These are phyloP conservation scores for Macquaria australasica DNA, from an alignment of 2,113 vertebrate genomes.

Conservation along the genomic window DNA sequence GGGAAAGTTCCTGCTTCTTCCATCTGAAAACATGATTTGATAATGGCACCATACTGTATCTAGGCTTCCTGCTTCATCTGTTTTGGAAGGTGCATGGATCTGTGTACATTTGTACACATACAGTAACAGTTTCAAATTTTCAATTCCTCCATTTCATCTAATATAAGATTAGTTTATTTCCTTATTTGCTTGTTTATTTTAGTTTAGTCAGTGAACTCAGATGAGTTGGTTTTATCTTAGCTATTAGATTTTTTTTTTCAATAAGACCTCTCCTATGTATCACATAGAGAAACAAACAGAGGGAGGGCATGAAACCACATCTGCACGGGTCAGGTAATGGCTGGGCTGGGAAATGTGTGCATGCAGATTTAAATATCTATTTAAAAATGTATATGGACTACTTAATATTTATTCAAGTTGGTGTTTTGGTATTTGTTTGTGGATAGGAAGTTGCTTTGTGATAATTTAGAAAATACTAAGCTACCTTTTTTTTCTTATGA, in stretches of 20 bases:
- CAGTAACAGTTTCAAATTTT: not conserved
- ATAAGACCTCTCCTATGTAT: not conserved
- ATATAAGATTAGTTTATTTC: not conserved
- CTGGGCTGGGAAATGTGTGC: not conserved
- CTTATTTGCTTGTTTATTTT: not conserved
- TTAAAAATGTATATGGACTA: not conserved
- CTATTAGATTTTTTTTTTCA: too few relatives aligned
- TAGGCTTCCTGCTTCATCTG: not conserved
- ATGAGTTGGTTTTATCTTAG: not conserved
- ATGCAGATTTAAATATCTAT: not conserved
- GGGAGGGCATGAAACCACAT: not conserved
- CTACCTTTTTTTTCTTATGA: not conserved
- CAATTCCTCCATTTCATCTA: not conserved
- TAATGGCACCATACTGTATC: not conserved
- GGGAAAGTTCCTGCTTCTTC: slow-evolving; percentile 9
- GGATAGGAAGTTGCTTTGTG: not conserved
- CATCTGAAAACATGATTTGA: not conserved
- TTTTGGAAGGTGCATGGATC: not conserved
- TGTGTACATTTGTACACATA: not conserved
- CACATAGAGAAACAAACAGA: not conserved
- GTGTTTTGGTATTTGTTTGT: not conserved
- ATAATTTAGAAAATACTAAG: not conserved
- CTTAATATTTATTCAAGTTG: not conserved
- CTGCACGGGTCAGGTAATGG: not conserved
- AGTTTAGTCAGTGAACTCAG: not conserved